Evolutionary conservation across 2,888 invertebrate genomes (phyloP).

Genomic region (Lycia hirtaria): DNA sequence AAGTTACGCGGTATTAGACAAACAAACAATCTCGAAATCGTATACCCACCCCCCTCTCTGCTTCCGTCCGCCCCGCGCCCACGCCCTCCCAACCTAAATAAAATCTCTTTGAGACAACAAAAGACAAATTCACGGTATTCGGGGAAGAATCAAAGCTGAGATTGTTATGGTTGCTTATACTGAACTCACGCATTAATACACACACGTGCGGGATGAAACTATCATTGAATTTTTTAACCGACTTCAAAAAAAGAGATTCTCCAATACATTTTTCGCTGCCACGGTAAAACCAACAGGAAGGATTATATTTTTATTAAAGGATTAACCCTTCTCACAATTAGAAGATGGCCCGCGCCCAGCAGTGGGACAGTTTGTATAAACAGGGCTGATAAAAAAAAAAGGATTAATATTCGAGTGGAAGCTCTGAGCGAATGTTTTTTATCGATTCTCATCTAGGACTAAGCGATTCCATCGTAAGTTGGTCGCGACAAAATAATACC

Average conservation of each 20-base stretch:
- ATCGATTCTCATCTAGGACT: background rate
- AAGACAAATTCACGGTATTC: conserved; percentile 22
- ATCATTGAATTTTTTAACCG: background rate
- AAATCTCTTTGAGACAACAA: conserved; percentile 32
- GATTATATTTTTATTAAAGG: no score
- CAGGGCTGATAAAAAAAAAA: no score
- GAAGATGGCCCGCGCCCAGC: no score
- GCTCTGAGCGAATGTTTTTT: no score
- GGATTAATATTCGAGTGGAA: no score
- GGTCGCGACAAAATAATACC: conserved; percentile 2
- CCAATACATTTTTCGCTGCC: no score
- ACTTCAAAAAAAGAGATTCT: background rate
- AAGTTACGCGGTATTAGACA: conserved; percentile 38
- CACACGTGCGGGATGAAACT: background rate
- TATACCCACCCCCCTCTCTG: conserved; percentile 22
- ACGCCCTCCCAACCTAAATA: conserved; percentile 31
- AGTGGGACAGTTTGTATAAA: no score
- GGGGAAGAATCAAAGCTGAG: conserved; percentile 8
- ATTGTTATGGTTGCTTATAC: conserved; percentile 6
- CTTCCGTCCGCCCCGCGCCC: no score
- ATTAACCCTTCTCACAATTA: no score
- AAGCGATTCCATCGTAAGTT: background rate
- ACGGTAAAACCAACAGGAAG: no score
- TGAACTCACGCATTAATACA: background rate
- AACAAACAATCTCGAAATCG: conserved; percentile 37